Conservation (phyloP, 2,797 vertebrate species). For the Eulemur coronatus region DNA sequence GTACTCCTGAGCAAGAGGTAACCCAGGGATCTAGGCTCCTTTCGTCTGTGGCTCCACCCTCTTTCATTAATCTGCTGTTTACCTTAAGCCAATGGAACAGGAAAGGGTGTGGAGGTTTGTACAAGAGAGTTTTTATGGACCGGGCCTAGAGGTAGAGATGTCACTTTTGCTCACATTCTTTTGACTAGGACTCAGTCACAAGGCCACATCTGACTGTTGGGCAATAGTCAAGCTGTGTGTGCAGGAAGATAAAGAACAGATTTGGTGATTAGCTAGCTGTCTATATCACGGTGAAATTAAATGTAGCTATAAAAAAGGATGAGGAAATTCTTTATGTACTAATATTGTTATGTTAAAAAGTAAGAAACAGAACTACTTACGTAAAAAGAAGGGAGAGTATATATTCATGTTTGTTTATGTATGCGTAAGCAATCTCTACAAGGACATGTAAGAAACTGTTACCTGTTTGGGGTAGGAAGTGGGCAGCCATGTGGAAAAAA, state of each 20-base stretch:
- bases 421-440: not conserved
- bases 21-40: not conserved
- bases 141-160: not conserved
- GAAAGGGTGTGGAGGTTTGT: not conserved
- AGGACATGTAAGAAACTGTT: not conserved
- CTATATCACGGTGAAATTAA: not conserved
- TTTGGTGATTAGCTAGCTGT: not conserved
- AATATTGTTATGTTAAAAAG: not conserved
- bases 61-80: not conserved
- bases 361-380: not conserved
- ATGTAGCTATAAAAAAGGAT: not conserved
- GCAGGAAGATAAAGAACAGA: not conserved
- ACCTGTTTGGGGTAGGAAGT: not conserved
- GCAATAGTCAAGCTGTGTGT: not conserved
- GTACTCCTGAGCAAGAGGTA: not conserved
- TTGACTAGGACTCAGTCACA: not conserved
- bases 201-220: not conserved
- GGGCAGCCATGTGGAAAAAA: not conserved
- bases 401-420: not conserved
- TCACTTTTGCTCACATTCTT: not conserved
- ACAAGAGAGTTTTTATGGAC: not conserved
- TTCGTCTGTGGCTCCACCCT: not conserved
- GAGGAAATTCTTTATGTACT: not conserved
- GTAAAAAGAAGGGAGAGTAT: not conserved
- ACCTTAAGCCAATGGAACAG: not conserved